Conservation (phyloP, 2,888 invertebrate genomes). For the Scaptomyza reducta region DNA sequence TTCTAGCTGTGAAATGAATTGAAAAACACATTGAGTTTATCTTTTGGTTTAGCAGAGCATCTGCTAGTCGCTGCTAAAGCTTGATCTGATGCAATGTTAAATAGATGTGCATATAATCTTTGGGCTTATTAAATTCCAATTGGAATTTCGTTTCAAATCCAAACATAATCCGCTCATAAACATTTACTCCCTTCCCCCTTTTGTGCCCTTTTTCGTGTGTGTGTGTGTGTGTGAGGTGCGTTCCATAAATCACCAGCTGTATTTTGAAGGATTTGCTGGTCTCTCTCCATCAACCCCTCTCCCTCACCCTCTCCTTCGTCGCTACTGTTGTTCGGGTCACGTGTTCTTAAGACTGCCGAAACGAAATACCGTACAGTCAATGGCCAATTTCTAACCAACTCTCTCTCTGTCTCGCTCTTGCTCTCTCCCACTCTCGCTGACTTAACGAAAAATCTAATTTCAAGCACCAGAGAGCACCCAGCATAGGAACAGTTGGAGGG, state of each 20-base stretch:
- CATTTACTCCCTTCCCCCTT: conserved; percentile 40
- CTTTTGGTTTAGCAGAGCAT: conserved; percentile 1
- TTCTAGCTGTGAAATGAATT: too few relatives aligned
- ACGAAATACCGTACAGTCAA: conserved; percentile 53
- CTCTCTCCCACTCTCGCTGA: conserved; percentile 27
- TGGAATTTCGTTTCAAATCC: conserved; percentile 65
- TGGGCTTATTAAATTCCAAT: conserved; percentile 77
- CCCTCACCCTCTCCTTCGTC: background rate
- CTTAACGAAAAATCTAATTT: conserved; percentile 71
- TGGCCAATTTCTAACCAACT: conserved; percentile 33
- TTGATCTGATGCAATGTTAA: background rate
- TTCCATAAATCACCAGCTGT: conserved; percentile 48
- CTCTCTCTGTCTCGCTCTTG: conserved; percentile 4
- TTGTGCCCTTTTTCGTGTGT: background rate
- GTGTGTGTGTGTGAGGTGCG: background rate
- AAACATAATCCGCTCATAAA: conserved; percentile 81
- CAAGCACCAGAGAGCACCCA: conserved; percentile 71
- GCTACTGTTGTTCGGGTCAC: conserved; percentile 11
- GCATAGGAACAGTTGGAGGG: background rate
- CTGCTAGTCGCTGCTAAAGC: background rate
- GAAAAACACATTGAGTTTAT: too few relatives aligned
- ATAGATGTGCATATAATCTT: conserved; percentile 56
- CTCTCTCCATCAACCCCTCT: background rate
- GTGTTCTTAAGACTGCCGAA: conserved; percentile 63
- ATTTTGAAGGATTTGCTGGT: conserved; percentile 39